Evolutionary conservation across 2,888 invertebrate species (phyloP).

Genomic region (Xanthia togata): DNA sequence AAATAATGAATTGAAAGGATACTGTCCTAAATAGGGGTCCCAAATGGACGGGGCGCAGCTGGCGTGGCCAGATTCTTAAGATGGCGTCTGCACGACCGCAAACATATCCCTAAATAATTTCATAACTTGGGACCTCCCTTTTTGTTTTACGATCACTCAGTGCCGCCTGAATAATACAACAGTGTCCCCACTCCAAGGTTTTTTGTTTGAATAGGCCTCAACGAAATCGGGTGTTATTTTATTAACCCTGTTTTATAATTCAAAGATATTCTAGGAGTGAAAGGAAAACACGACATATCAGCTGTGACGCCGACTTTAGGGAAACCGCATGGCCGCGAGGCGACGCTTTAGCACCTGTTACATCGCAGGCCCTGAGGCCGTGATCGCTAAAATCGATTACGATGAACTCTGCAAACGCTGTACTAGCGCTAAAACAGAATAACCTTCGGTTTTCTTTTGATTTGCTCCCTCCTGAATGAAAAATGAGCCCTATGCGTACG

Average conservation of each 20-base stretch:
- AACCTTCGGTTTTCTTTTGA: conserved; percentile 4
- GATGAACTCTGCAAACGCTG: conserved; percentile 24
- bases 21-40: conserved; percentile 46
- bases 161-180: conserved; percentile 55
- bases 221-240: conserved; percentile 28
- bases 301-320: conserved; percentile 48
- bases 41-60: conserved; percentile 53
- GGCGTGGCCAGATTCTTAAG: conserved; percentile 54
- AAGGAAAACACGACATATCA: conserved; percentile 41
- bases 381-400: conserved; percentile 49
- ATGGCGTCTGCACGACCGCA: conserved; percentile 61
- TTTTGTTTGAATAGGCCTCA: conserved; percentile 32
- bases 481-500: conserved; percentile 40
- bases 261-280: conserved; percentile 28
- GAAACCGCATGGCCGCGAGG: conserved; percentile 50
- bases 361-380: conserved; percentile 40
- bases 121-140: conserved; percentile 53
- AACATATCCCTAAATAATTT: conserved; percentile 61
- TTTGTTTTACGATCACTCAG: conserved; percentile 64
- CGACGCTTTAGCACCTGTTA: conserved; percentile 59
- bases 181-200: conserved; percentile 22
- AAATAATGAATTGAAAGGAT: conserved; percentile 51
- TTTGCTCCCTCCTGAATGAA: conserved; percentile 24
- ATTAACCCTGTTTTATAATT: conserved; percentile 41
- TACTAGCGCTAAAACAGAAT: not conserved